Conservation (phyloP, 1,140 invertebrate species). For the Potamilus streckersoni region DNA sequence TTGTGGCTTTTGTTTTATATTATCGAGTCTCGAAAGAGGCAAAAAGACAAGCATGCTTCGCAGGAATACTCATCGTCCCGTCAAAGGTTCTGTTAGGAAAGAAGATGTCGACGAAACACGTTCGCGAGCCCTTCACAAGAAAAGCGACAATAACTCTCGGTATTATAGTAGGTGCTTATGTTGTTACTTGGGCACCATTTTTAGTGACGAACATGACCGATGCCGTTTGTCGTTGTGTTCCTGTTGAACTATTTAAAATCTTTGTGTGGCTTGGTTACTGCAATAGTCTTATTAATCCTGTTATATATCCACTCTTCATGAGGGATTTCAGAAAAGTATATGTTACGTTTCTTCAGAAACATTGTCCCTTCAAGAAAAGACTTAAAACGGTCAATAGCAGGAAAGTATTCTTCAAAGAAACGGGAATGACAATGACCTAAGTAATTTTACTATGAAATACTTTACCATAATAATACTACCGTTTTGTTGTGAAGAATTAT, state of each 20-base stretch:
- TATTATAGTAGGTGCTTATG: conserved; percentile 79
- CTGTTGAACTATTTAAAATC: conserved; percentile 41
- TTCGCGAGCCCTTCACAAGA: conserved; percentile 56
- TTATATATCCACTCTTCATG: conserved; percentile 98
- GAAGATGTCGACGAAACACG: conserved; percentile 49
- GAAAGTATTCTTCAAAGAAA: conserved; percentile 17
- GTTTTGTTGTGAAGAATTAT: no score
- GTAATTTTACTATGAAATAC: no score
- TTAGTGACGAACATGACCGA: conserved; percentile 96
- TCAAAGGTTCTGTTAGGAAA: conserved; percentile 53
- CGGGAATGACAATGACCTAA: no score
- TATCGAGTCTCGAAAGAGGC: conserved; percentile 59
- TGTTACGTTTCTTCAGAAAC: conserved; percentile 38
- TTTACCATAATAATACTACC: no score
- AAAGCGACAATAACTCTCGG: conserved; percentile 62
- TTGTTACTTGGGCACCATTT: conserved; percentile 97
- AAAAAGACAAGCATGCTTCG: conserved; percentile 55
- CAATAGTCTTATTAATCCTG: conserved; percentile 97
- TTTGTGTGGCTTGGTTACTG: conserved; percentile 89
- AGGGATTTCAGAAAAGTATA: conserved; percentile 96
- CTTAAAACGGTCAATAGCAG: conserved; percentile 23
- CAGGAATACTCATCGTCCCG: conserved; percentile 49
- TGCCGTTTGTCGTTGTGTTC: conserved; percentile 81
- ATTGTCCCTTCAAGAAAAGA: conserved; percentile 48
- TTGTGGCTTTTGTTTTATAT: conserved; percentile 56